These are phyloP conservation scores for Cisticola juncidis DNA, from an alignment of 2,113 vertebrate genomes.

Conservation along the genomic window DNA sequence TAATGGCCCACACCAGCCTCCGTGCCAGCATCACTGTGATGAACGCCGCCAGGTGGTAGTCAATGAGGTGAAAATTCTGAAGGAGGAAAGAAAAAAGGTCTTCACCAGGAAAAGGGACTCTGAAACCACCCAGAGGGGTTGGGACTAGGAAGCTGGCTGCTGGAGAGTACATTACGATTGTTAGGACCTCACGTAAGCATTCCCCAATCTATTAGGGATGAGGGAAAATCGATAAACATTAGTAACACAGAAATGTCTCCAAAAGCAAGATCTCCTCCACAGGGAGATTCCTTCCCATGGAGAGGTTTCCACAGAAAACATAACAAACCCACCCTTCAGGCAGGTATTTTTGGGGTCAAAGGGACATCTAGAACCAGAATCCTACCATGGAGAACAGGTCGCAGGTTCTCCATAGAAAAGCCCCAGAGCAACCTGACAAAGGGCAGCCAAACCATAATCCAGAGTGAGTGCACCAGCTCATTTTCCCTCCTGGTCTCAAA, in stretches of 20 bases:
- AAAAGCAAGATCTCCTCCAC: not conserved
- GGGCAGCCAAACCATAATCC: not conserved
- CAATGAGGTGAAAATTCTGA: slow-evolving; percentile 98
- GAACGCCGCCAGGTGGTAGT: slow-evolving; percentile 95
- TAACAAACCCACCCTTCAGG: not conserved
- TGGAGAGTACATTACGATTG: not conserved
- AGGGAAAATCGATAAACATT: not conserved
- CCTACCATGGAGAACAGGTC: not conserved
- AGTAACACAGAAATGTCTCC: not conserved
- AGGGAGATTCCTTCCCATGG: not conserved
- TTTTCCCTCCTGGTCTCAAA: not conserved
- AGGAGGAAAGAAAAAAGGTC: slow-evolving; percentile 63
- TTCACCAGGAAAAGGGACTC: not conserved
- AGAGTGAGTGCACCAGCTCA: not conserved
- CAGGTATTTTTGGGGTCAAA: not conserved
- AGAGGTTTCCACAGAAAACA: not conserved
- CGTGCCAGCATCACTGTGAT: slow-evolving; percentile 97
- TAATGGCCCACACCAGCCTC: slow-evolving; percentile 95
- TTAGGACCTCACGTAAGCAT: not conserved
- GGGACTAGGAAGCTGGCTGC: not conserved
- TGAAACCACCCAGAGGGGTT: not conserved
- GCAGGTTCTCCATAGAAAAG: not conserved
- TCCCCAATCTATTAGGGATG: not conserved
- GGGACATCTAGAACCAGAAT: not conserved
- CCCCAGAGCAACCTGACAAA: not conserved